Conservation (phyloP, 2,797 vertebrate genomes). For the Sebastes goodei region DNA sequence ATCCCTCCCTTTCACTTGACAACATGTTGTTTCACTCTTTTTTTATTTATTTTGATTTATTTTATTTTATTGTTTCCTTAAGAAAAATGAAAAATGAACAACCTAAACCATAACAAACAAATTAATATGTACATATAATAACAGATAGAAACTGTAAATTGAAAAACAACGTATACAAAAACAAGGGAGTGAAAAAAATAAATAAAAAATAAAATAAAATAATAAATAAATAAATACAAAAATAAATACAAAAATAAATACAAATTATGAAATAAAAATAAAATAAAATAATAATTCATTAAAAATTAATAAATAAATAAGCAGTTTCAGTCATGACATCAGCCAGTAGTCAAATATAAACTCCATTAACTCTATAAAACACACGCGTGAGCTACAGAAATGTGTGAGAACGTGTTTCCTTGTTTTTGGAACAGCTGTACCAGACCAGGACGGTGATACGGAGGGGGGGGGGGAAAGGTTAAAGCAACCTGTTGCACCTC, state of each 20-base stretch:
- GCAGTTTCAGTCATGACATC: constrained; percentile 1
- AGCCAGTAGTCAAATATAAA: constrained; percentile 22
- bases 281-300: neutral
- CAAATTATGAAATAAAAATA: neutral
- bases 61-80: too few relatives aligned
- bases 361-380: constrained; percentile 14
- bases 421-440: constrained; percentile 37
- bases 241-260: too few relatives aligned
- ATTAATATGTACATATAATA: too few relatives aligned
- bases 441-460: neutral
- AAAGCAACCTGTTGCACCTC: constrained; percentile 58
- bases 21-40: neutral
- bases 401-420: constrained; percentile 24
- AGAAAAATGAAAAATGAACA: too few relatives aligned
- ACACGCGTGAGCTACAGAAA: neutral
- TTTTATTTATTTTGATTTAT: accelerated
- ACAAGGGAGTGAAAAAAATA: too few relatives aligned
- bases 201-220: neutral
- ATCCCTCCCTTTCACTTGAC: neutral
- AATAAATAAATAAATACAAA: neutral
- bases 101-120: too few relatives aligned
- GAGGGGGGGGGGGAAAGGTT: constrained; percentile 22
- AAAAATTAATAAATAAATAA: neutral
- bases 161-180: too few relatives aligned
- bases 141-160: too few relatives aligned